Base-by-base conservation (phyloP, 1,140 invertebrate genomes). In the Drosophila lacertosa region DNA sequence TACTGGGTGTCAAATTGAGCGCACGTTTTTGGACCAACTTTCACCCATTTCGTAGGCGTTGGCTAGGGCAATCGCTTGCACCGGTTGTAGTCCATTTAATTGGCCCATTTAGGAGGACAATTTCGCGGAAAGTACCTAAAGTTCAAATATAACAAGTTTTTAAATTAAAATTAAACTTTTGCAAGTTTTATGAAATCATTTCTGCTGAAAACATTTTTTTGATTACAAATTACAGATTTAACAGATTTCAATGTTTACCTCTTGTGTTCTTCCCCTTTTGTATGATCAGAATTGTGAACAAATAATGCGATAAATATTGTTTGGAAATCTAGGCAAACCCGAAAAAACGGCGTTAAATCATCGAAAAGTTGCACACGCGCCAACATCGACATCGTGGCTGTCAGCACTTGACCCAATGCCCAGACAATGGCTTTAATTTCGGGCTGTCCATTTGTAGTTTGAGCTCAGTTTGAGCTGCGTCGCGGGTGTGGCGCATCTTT, bases 361-460 rank as follows among this genome's bases (percentile, higher is more conserved):
- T 32, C 40, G n/a, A 67, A 51, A 53, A 40, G 57, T 48, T 62
- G 55, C 64, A 75, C 82, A 89, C 83, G 78, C 83, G 82, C 78
- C 74, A 53, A 50, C 18, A 54, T 54, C 55, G 22, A 60, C 37
- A 57, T 47, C 44, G 50, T 63, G 57, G 66, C 73, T 62, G 81
- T 75, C 82, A 86, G 82, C 82, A 88, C 82, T 86, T 86, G 82
- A 86, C 82, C 82, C 77, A 86, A 82, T 78, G 82, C 66, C 55
- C 42, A 74, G 71, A 86, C 82, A 86, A 86, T 86, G 64, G 74
- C 64, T 82, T 82, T 86, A 88, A 86, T 86, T 86, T 86, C 66
- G 42, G 50, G 44, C 73, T 83, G 75, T 83, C 66, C 79, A 65
- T 74, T 83, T 75, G 62, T 66, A 59, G 60, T 65, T 60, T n/a